Percentiles rank a stretch among this genome's conserved stretches.
Evolutionary conservation across 1,140 invertebrate species (phyloP).

Genomic region (Radopholus similis): DNA sequence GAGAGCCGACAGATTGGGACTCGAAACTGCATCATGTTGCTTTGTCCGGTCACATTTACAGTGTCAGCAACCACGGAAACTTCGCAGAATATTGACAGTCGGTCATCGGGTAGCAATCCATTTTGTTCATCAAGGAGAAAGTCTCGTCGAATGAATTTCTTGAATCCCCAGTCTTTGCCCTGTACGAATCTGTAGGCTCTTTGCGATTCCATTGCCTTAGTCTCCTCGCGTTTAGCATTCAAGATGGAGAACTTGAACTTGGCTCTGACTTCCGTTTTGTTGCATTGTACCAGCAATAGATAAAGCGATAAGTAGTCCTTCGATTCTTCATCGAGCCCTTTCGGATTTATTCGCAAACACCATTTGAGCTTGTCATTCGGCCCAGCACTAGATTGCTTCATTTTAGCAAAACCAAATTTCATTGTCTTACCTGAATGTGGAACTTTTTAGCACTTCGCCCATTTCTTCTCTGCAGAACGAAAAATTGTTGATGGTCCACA

Average conservation of each 20-base stretch:
- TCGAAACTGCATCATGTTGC: slow-evolving; percentile 60
- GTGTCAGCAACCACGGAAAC: slow-evolving; percentile 61
- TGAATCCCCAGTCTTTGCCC: slow-evolving; percentile 99
- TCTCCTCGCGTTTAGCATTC: slow-evolving; percentile 88
- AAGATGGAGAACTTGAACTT: slow-evolving; percentile 99
- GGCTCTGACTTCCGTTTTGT: slow-evolving; percentile 97
- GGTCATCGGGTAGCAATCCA: slow-evolving; percentile 93
- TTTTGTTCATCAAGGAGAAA: slow-evolving; percentile 96
- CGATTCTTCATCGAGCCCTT: slow-evolving; percentile 83
- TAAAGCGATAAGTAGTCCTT: slow-evolving; percentile 94
- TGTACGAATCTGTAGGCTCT: slow-evolving; percentile 96
- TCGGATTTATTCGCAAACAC: slow-evolving; percentile 93
- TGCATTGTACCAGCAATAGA: slow-evolving; percentile 94
- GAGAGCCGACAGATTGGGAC: slow-evolving; percentile 35
- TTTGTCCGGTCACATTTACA: slow-evolving; percentile 61
- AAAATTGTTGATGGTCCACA: slow-evolving; percentile 99
- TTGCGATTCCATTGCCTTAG: slow-evolving; percentile 94
- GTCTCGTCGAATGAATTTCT: slow-evolving; percentile 97
- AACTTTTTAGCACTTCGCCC: slow-evolving; percentile 83
- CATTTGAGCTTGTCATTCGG: slow-evolving; percentile 60
- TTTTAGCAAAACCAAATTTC: neutral
- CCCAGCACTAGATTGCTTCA: slow-evolving; percentile 2
- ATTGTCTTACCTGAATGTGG: slow-evolving; percentile 93
- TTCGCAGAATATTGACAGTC: slow-evolving; percentile 98
- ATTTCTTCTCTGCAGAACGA: slow-evolving; percentile 76